Conservation (phyloP, 2,888 invertebrate genomes). For the Euproctis similis region DNA sequence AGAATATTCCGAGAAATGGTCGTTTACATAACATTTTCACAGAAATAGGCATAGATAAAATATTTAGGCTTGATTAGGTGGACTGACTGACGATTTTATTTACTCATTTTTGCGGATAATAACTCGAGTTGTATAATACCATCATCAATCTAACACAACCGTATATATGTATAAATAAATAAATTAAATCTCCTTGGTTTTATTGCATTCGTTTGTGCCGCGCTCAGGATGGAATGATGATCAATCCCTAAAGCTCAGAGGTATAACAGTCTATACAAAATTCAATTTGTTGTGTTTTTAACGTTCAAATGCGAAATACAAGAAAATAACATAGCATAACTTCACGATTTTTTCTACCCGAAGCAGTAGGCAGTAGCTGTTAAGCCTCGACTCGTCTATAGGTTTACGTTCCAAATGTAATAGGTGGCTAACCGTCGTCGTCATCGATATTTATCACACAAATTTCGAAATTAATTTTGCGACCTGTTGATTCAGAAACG, state of each 20-base stretch:
- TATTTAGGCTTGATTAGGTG: constrained; percentile 12
- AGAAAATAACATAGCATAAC: no score
- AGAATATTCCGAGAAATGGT: no score
- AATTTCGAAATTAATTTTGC: no score
- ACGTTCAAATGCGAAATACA: no score
- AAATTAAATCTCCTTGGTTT: constrained; percentile 25
- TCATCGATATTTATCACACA: no score
- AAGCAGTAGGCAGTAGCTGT: no score
- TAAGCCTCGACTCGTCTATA: no score
- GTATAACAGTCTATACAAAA: background rate
- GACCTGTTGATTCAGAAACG: no score
- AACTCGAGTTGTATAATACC: constrained; percentile 25
- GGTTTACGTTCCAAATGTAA: no score
- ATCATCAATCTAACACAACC: constrained; percentile 30
- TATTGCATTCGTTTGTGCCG: constrained; percentile 11
- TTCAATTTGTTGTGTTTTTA: background rate
- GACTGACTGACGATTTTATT: constrained; percentile 15
- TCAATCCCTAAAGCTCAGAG: background rate
- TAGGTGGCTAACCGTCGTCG: no score
- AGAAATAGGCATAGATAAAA: constrained; percentile 8
- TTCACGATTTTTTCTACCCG: no score
- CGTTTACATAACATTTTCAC: background rate
- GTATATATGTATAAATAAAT: constrained; percentile 28
- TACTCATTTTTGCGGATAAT: constrained; percentile 25
- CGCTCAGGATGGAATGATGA: background rate